Evolutionary conservation across 2,888 invertebrate genomes (phyloP).

Genomic region (Crioceris asparagi): DNA sequence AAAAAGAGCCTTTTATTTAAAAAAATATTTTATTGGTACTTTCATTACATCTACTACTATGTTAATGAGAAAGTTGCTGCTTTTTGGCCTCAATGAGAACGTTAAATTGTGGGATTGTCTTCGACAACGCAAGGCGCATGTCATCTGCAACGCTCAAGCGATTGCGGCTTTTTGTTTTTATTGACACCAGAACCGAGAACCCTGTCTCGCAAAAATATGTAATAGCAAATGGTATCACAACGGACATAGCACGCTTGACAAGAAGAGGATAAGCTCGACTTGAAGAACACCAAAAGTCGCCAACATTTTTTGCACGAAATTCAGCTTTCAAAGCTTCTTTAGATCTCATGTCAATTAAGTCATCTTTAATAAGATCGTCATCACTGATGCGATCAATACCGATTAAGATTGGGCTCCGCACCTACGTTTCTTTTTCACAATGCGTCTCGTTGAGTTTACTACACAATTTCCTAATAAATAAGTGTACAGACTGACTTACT

Average conservation of each 20-base stretch:
- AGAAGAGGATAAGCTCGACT: not conserved
- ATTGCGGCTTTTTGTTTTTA: conserved; percentile 7
- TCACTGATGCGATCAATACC: not conserved
- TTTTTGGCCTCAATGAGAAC: too few relatives aligned
- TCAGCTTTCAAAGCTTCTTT: conserved; percentile 5
- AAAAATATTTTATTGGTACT: not conserved
- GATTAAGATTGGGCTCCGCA: conserved; percentile 5
- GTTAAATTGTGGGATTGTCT: too few relatives aligned
- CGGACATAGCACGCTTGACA: conserved; percentile 6
- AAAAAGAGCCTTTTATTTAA: too few relatives aligned
- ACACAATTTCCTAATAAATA: too few relatives aligned
- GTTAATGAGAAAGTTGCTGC: too few relatives aligned
- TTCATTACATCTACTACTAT: too few relatives aligned
- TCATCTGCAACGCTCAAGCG: too few relatives aligned
- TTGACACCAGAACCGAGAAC: conserved; percentile 6
- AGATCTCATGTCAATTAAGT: too few relatives aligned
- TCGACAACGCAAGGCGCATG: too few relatives aligned
- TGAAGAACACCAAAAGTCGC: conserved; percentile 6
- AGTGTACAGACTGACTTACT: too few relatives aligned
- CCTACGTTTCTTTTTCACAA: conserved; percentile 4
- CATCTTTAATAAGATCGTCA: conserved; percentile 5
- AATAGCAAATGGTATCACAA: conserved; percentile 6
- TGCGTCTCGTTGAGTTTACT: too few relatives aligned
- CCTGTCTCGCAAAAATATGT: conserved; percentile 5
- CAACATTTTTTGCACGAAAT: conserved; percentile 5